A percentile compares a stretch with the other conserved stretches of the same genome.
These are phyloP conservation scores for Orthosia incerta DNA, from an alignment of 2,888 invertebrate genomes.

Conservation along the genomic window DNA sequence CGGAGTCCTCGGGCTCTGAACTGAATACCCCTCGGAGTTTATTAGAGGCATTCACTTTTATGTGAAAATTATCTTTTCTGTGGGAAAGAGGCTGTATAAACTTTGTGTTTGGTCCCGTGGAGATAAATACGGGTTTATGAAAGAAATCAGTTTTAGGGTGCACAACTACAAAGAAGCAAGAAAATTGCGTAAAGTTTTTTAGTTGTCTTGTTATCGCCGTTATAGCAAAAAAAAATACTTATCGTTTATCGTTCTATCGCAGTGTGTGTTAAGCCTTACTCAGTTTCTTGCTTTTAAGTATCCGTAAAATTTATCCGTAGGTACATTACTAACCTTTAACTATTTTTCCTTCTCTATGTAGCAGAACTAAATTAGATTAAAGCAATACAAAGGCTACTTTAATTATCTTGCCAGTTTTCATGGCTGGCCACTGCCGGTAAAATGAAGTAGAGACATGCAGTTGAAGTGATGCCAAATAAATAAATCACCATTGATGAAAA, in stretches of 20 bases:
- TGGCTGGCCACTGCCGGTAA: background rate
- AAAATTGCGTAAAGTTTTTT: constrained; percentile 40
- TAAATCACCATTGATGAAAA: background rate
- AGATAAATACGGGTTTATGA: constrained; percentile 58
- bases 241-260: no score
- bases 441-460: background rate
- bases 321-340: no score
- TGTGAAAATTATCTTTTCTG: constrained; percentile 66
- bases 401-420: background rate
- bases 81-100: constrained; percentile 51
- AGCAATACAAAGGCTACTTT: background rate
- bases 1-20: constrained; percentile 24
- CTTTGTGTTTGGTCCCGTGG: constrained; percentile 42
- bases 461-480: background rate
- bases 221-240: no score
- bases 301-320: background rate
- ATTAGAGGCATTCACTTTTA: constrained; percentile 65
- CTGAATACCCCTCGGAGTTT: constrained; percentile 60
- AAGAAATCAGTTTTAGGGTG: constrained; percentile 42
- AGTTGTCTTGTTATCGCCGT: constrained; percentile 20
- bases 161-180: constrained; percentile 34
- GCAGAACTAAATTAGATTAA: background rate
- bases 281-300: background rate
- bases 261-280: no score
- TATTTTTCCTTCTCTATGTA: background rate